A percentile compares a stretch with the other conserved stretches of the same genome.
Conservation (phyloP, 2,888 invertebrate genomes). For the Pyrgus malvae region DNA sequence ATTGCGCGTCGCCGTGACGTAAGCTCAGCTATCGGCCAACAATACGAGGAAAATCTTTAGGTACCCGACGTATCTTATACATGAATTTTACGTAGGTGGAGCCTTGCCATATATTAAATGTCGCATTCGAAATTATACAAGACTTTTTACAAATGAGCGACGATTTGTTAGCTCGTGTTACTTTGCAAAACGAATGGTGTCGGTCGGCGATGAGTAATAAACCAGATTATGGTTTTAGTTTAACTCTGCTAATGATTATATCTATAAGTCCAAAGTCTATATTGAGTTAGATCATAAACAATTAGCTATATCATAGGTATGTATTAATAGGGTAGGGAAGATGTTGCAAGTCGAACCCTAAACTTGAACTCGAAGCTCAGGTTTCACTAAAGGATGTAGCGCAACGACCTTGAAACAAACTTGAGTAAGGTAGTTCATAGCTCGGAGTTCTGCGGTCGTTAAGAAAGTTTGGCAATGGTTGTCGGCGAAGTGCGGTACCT, state of each 20-base stretch:
- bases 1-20: constrained; percentile 67
- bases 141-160: constrained; percentile 59
- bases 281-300: too few species aligned
- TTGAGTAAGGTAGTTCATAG: constrained; percentile 63
- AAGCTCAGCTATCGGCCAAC: constrained; percentile 62
- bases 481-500: constrained; percentile 81
- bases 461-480: constrained; percentile 71
- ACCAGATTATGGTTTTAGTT: constrained; percentile 29
- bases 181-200: constrained; percentile 31
- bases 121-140: constrained; percentile 57
- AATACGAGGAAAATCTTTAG: constrained; percentile 74
- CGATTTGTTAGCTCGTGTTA: constrained; percentile 51
- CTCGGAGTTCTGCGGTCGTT: constrained; percentile 72
- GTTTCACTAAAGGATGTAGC: constrained; percentile 21
- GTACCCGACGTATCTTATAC: constrained; percentile 55
- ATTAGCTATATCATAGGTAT: too few species aligned
- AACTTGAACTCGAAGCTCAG: constrained; percentile 19
- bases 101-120: constrained; percentile 44
- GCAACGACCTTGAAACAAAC: constrained; percentile 74
- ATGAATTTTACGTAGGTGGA: constrained; percentile 67
- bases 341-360: neutral
- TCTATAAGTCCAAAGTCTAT: too few species aligned
- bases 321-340: too few species aligned
- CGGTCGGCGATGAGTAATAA: constrained; percentile 33
- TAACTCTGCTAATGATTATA: neutral